Conservation (phyloP, 2,888 invertebrate species). For the Seira ritae region DNA sequence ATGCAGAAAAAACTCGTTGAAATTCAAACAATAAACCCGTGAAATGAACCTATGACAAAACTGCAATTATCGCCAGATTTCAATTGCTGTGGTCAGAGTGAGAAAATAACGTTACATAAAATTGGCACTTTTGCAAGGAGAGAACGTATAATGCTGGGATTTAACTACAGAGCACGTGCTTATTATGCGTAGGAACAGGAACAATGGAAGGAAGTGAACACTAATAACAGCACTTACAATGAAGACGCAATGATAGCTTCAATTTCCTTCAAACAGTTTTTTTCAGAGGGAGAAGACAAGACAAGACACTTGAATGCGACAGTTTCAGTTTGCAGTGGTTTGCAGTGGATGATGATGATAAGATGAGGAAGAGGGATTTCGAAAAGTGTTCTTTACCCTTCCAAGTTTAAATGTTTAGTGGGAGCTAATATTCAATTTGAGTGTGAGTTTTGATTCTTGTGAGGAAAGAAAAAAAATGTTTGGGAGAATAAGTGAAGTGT, state of each 20-base stretch:
- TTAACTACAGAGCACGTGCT: slow-evolving; percentile 30
- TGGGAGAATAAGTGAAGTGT: slow-evolving; percentile 18
- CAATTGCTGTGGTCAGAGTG: slow-evolving; percentile 13
- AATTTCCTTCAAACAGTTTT: slow-evolving; percentile 8
- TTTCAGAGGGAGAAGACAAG: too few species aligned
- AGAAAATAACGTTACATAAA: slow-evolving; percentile 52
- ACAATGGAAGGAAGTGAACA: slow-evolving; percentile 54
- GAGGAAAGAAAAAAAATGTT: slow-evolving; percentile 6
- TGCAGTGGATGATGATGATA: background rate
- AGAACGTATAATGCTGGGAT: background rate
- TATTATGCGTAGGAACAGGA: slow-evolving; percentile 34
- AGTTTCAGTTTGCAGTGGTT: too few species aligned
- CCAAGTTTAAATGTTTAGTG: slow-evolving; percentile 52
- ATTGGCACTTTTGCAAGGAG: slow-evolving; percentile 15
- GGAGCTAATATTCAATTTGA: slow-evolving; percentile 48
- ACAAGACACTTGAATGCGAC: too few species aligned
- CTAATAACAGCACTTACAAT: slow-evolving; percentile 26
- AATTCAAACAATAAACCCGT: background rate
- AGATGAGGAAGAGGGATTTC: slow-evolving; percentile 21
- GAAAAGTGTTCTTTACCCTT: slow-evolving; percentile 47
- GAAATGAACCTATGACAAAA: slow-evolving; percentile 10
- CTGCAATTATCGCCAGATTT: slow-evolving; percentile 6
- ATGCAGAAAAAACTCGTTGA: background rate
- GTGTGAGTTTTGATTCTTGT: slow-evolving; percentile 45
- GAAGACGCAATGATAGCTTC: background rate